Evolutionary conservation across 1,140 invertebrate species (phyloP).

Genomic region (Sycophila sp.): DNA sequence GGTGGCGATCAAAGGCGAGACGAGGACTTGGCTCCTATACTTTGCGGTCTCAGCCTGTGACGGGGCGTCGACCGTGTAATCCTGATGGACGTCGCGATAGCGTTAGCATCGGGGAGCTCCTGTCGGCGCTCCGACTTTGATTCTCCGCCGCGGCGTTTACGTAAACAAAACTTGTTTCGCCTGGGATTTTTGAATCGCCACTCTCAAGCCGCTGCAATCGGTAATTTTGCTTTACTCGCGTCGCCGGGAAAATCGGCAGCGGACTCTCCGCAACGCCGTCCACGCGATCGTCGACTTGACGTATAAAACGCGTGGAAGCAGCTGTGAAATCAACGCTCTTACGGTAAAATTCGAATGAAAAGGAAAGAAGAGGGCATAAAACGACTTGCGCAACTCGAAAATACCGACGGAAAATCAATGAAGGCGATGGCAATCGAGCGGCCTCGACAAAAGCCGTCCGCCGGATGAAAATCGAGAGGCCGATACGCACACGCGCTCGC

Average conservation of each 20-base stretch:
- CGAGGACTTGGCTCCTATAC: not conserved
- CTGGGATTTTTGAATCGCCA: too few relatives aligned
- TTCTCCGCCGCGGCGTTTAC: not conserved
- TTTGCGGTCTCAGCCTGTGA: not conserved
- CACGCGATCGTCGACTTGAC: too few relatives aligned
- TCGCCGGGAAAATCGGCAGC: too few relatives aligned
- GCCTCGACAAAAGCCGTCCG: conserved; percentile 14
- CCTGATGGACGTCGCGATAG: conserved; percentile 57
- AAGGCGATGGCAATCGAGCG: not conserved
- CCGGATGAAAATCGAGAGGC: conserved; percentile 22
- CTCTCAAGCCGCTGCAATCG: too few relatives aligned
- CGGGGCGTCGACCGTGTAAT: conserved; percentile 48
- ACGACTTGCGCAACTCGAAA: too few relatives aligned
- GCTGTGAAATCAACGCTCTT: too few relatives aligned
- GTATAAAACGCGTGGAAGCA: too few relatives aligned
- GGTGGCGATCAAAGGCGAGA: conserved; percentile 17
- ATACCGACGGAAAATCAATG: too few relatives aligned
- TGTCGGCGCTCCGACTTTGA: conserved; percentile 42
- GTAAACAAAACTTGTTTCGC: conserved; percentile 4
- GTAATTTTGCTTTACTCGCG: too few relatives aligned
- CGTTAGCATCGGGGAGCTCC: conserved; percentile 52
- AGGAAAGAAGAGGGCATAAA: too few relatives aligned
- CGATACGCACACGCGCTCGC: not conserved
- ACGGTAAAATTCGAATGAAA: too few relatives aligned
- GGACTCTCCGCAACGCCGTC: too few relatives aligned